Base-by-base conservation (phyloP, 2,888 invertebrate genomes). In the Drosophila anceps region DNA sequence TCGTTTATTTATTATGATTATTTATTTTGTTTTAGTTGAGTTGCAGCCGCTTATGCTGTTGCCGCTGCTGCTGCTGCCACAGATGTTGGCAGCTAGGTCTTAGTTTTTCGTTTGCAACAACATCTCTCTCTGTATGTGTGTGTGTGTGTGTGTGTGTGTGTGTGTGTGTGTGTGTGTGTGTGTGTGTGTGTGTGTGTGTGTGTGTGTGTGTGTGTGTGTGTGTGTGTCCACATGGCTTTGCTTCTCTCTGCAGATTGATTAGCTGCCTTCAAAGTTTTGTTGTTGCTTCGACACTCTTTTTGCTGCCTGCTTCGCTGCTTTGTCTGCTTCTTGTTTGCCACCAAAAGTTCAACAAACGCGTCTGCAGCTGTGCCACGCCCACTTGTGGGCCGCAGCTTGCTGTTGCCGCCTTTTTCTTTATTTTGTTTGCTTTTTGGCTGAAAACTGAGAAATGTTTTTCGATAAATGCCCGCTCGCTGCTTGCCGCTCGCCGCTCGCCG, bases 1-100 rank as follows among this genome's bases (percentile, higher is more conserved):
- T 85, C 79, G 86, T 85, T 90, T 85, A 88, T 85, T 85, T 90
- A 90, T 85, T 90, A 81, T 86, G 82, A 88, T 90, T 86, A 90
- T 86, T 90, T 86, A 81, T 88, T 88, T 86, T 88, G 82, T 85
- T 90, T 84, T 81, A 80, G 69, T 82, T 70, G 80, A 72, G 81
- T 70, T 79, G 68, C 60, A 69, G 82, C 75, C 60, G 69, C 69
- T 78, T 69, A 55, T 39, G 39, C n/a, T 15, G 35, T 4, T 37
- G 33, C 33, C 2, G 33, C 33, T 35, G 46, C 41, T 18, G 41
- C 4, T 48, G 46, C 29, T 75, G 82, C 84, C 87, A 79, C 89
- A 84, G 84, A 84, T 84, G 90, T 88, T 85, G 76, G 67, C 83
- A 81, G 68, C 71, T 63, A 41, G 48, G n/a, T 29, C 27, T 35